Base-by-base conservation (phyloP, 64 coral and sea anemone genomes). In the Montipora sp. region DNA sequence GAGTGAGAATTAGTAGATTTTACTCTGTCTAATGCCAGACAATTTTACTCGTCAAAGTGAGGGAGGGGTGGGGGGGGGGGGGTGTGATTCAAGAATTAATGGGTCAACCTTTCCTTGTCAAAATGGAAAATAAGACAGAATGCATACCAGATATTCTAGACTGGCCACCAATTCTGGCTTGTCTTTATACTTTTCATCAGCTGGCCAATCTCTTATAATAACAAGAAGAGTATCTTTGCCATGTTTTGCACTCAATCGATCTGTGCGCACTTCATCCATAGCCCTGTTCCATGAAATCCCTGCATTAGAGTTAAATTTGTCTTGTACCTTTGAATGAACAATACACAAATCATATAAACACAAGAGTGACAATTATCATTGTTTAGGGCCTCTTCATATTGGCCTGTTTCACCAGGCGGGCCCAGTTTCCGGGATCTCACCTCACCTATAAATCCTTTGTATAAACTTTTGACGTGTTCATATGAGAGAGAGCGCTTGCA, bases 141-240 rank as follows among this genome's bases (percentile, higher is more conserved):
- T 23, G 3, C 48, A 47, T 88, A 98, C 95, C 92, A 83, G 79
- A 19, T 94, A 75, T 47, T 94, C 92, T 13, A 98, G 65, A 44
- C 96, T 98, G 2, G 90, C 80, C 15, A 98, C 83, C 49, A 98
- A 67, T 59, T 98, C 90, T 51, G 93, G 96, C 47, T 80, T 89
- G n/a, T 89, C 45, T 71, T 50, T 92, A 47, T 98, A 98, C 51
- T 92, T 93, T 7, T 90, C 86, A 71, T 74, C 92, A 1, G 60
- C 46, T 51, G 96, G 96, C 96, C 96, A 98, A 80, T 98, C 85
- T 74, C 83, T 75, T 53, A 97, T 97, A 7, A 97, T 84, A 21
- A 85, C 51, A n/a, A 89, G 79, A 51, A 96, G 51, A 6, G 66
- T 88, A 43, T 86, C 58, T 78, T 55, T 22, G 1, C 84, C 50